A percentile compares a stretch with the other conserved stretches of the same genome.
Evolutionary conservation across 1,140 invertebrate species (phyloP).

Genomic region (Papilio glaucus): DNA sequence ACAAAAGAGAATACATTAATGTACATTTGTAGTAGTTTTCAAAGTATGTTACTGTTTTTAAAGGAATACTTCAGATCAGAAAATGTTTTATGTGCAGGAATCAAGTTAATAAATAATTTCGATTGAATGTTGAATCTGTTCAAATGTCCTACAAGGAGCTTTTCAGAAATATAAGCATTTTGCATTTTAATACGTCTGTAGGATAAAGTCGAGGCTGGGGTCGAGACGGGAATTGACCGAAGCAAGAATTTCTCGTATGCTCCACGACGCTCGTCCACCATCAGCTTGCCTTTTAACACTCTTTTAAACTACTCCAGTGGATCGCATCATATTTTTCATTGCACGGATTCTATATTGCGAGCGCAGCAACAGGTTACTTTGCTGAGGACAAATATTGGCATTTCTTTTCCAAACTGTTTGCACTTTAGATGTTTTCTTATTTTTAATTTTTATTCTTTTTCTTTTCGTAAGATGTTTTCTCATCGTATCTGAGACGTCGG

Average conservation of each 20-base stretch:
- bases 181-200: background rate
- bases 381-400: conserved; percentile 11
- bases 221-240: conserved; percentile 21
- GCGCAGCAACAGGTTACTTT: background rate
- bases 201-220: background rate
- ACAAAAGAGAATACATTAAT: background rate
- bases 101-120: conserved; percentile 14
- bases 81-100: background rate
- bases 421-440: background rate
- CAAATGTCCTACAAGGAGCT: background rate
- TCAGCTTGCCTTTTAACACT: conserved; percentile 17
- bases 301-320: conserved; percentile 14
- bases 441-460: background rate
- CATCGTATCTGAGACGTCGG: background rate
- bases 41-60: background rate
- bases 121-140: conserved; percentile 14
- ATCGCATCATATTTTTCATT: conserved; percentile 8
- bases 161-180: background rate
- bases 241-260: background rate
- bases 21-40: background rate
- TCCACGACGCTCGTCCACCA: background rate
- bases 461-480: background rate
- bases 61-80: no score
- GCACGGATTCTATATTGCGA: background rate
- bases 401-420: conserved; percentile 11